Evolutionary conservation across 2,888 invertebrate species (phyloP).

Genomic region (Parochlus steinenii): DNA sequence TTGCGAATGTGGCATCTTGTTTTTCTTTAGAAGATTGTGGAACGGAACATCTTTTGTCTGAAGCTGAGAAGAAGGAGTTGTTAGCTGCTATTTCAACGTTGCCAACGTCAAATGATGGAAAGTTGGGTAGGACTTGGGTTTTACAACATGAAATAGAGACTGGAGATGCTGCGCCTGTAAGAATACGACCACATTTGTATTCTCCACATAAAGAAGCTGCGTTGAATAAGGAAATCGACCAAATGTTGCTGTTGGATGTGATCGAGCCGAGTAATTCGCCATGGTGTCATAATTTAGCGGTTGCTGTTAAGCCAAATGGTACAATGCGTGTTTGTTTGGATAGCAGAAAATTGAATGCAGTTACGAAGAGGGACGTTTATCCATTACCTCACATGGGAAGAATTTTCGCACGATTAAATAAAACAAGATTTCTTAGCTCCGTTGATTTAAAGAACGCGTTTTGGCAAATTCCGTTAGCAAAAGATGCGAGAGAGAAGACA

Average conservation of each 20-base stretch:
- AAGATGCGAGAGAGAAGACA: not conserved
- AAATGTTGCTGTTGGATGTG: constrained; percentile 3
- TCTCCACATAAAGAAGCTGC: not conserved
- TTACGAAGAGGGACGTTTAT: constrained; percentile 5
- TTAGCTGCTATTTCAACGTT: not conserved
- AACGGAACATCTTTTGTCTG: not conserved
- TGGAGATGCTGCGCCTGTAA: constrained; percentile 1
- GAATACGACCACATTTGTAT: not conserved
- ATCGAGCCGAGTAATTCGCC: not conserved
- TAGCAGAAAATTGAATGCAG: constrained; percentile 2
- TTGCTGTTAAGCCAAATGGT: not conserved
- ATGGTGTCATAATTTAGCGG: constrained; percentile 1
- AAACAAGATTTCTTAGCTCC: not conserved
- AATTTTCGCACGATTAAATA: constrained; percentile 1
- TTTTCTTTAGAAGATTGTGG: not conserved
- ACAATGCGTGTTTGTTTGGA: constrained; percentile 3
- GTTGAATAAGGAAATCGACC: constrained; percentile 2
- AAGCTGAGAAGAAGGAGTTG: not conserved
- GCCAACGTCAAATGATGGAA: not conserved
- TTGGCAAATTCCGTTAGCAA: not conserved
- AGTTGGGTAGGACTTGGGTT: not conserved
- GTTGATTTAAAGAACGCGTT: not conserved
- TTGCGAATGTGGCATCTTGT: too few relatives aligned
- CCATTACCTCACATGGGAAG: constrained; percentile 3
- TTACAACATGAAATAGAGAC: not conserved